Evolutionary conservation across 2,888 invertebrate species (phyloP).

Genomic region (Oscheius sp.): DNA sequence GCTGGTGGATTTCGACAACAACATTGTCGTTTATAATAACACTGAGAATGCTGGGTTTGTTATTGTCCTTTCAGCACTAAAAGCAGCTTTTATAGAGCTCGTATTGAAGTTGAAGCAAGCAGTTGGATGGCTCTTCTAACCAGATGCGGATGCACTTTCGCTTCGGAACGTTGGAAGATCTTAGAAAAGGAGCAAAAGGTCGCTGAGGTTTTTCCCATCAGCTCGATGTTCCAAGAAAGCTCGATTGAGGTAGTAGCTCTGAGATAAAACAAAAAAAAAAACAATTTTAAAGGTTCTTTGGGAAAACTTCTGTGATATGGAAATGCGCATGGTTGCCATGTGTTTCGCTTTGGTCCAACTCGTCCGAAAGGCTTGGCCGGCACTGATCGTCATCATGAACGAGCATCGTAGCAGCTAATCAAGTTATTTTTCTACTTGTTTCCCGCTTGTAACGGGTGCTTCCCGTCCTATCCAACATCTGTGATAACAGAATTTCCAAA

Average conservation of each 20-base stretch:
- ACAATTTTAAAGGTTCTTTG: constrained; percentile 52
- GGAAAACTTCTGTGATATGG: constrained; percentile 57
- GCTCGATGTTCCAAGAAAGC: constrained; percentile 62
- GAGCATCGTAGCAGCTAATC: constrained; percentile 37
- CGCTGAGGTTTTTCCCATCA: constrained; percentile 54
- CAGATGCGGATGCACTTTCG: constrained; percentile 61
- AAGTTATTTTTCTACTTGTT: not conserved
- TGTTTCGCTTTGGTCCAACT: constrained; percentile 65
- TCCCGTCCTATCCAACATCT: not conserved
- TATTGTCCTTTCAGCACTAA: not conserved
- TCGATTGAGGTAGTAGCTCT: constrained; percentile 55
- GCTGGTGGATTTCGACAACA: constrained; percentile 7
- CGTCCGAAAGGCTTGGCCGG: constrained; percentile 65
- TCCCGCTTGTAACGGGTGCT: too few species aligned
- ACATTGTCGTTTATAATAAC: constrained; percentile 14
- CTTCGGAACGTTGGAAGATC: constrained; percentile 58
- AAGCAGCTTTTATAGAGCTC: constrained; percentile 18
- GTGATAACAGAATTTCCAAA: not conserved
- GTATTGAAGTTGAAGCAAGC: constrained; percentile 42
- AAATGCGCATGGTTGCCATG: constrained; percentile 61
- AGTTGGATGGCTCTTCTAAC: constrained; percentile 36
- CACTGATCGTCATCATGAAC: constrained; percentile 62
- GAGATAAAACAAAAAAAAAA: not conserved
- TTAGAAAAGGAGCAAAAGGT: constrained; percentile 40
- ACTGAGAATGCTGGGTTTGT: constrained; percentile 9